Percentiles rank a stretch among this genome's conserved stretches.
Evolutionary conservation across 2,888 invertebrate species (phyloP).

Genomic region (Neuroscelio doddi): DNA sequence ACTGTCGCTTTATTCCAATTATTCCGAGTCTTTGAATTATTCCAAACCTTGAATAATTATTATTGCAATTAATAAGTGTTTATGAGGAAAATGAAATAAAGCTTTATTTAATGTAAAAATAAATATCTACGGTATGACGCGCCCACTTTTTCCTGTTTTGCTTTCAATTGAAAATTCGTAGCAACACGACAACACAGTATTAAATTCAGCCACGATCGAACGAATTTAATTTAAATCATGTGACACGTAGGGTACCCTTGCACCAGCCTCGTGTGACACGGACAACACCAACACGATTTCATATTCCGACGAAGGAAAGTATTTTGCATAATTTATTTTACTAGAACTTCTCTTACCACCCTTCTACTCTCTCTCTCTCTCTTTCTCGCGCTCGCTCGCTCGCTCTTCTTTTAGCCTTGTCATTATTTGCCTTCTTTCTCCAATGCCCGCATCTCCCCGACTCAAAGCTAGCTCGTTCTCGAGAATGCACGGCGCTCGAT

Average conservation of each 20-base stretch:
- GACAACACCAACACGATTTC: slow-evolving; percentile 54
- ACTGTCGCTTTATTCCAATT: background rate
- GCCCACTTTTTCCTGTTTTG: too few species aligned
- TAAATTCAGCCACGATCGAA: background rate
- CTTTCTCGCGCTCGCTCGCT: slow-evolving; percentile 25
- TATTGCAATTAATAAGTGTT: too few species aligned
- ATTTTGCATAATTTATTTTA: slow-evolving; percentile 68
- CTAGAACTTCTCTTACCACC: slow-evolving; percentile 57
- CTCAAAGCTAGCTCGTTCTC: slow-evolving; percentile 30
- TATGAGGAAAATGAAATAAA: too few species aligned
- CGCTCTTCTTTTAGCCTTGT: too few species aligned
- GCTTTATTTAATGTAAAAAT: too few species aligned
- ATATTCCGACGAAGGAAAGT: slow-evolving; percentile 65
- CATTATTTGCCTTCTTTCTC: too few species aligned
- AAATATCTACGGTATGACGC: too few species aligned
- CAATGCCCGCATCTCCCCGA: too few species aligned
- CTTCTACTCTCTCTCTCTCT: slow-evolving; percentile 33
- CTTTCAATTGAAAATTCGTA: too few species aligned
- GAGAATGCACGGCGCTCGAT: slow-evolving; percentile 45
- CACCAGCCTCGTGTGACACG: slow-evolving; percentile 57
- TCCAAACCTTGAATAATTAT: too few species aligned
- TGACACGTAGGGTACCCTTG: slow-evolving; percentile 18
- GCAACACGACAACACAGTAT: too few species aligned
- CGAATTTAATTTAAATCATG: slow-evolving; percentile 27
- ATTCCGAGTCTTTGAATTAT: too few species aligned